Percentiles rank a stretch among this genome's conserved stretches.
Evolutionary conservation across 1,140 invertebrate species (phyloP).

Genomic region (Ptiloglossa arizonensis): DNA sequence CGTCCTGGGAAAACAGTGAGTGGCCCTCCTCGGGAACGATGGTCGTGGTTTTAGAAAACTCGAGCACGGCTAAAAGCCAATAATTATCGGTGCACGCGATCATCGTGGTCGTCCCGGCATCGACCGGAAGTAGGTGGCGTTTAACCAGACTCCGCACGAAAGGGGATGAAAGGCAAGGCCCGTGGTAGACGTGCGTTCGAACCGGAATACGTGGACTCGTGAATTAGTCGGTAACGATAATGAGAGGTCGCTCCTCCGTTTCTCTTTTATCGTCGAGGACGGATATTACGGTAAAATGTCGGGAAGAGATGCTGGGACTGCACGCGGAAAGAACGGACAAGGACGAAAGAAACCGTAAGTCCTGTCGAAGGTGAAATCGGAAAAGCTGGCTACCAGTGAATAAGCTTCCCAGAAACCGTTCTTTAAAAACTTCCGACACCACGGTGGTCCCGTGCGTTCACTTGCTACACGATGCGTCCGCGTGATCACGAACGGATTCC

Average conservation of each 20-base stretch:
- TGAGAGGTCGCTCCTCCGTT: slow-evolving; percentile 49
- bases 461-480: slow-evolving; percentile 6
- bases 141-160: slow-evolving; percentile 43
- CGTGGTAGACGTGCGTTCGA: slow-evolving; percentile 29
- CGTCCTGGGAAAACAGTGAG: slow-evolving; percentile 19
- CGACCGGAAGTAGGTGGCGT: slow-evolving; percentile 69
- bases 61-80: slow-evolving; percentile 55
- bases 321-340: slow-evolving; percentile 19
- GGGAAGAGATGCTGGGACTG: not conserved
- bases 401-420: slow-evolving; percentile 47
- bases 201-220: slow-evolving; percentile 34
- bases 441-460: slow-evolving; percentile 49
- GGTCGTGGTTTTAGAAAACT: slow-evolving; percentile 46
- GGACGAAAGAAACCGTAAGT: slow-evolving; percentile 36
- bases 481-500: not conserved
- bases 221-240: slow-evolving; percentile 63
- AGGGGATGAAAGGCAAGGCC: slow-evolving; percentile 52
- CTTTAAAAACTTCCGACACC: slow-evolving; percentile 43
- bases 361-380: slow-evolving; percentile 24
- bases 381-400: slow-evolving; percentile 42
- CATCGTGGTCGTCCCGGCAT: slow-evolving; percentile 45
- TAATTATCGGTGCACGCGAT: slow-evolving; percentile 67
- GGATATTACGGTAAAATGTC: slow-evolving; percentile 14
- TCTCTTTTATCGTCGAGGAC: slow-evolving; percentile 2
- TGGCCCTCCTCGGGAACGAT: slow-evolving; percentile 1